Evolutionary conservation across 2,888 invertebrate genomes (phyloP).

Genomic region (Dynastes hyllus): DNA sequence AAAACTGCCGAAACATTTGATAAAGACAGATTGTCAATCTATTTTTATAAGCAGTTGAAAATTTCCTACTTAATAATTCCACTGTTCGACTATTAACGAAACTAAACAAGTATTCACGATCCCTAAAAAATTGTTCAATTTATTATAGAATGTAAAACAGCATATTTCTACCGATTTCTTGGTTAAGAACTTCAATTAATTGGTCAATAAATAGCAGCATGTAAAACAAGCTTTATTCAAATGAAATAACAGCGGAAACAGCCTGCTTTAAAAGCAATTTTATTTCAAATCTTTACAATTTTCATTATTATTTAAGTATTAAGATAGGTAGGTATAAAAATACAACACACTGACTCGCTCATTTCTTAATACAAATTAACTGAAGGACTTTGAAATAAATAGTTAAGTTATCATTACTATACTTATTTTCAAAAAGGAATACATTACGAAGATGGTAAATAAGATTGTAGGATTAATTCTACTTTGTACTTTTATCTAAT

Average conservation of each 20-base stretch:
- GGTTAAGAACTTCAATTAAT: no score
- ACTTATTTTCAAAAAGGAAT: slow-evolving; percentile 14
- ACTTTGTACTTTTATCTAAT: slow-evolving; percentile 26
- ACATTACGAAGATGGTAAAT: slow-evolving; percentile 1
- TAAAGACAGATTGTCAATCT: no score
- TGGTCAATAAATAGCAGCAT: no score
- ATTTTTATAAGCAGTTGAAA: no score
- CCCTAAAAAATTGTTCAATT: no score
- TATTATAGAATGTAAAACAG: no score
- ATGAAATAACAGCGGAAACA: not conserved
- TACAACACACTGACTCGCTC: slow-evolving; percentile 31
- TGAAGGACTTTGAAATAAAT: slow-evolving; percentile 21
- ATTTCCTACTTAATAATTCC: no score
- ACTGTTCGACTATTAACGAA: no score
- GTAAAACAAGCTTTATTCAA: no score
- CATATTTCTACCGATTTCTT: no score
- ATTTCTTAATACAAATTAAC: slow-evolving; percentile 20
- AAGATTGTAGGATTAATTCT: slow-evolving; percentile 23
- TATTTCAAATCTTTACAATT: slow-evolving; percentile 48
- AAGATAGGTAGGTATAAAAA: slow-evolving; percentile 44
- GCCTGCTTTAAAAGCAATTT: slow-evolving; percentile 50
- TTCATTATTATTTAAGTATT: slow-evolving; percentile 40
- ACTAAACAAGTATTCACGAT: no score
- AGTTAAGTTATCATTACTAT: slow-evolving; percentile 8
- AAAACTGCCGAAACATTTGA: no score